Evolutionary conservation across 2,888 invertebrate genomes (phyloP).

Genomic region (Cerastis leucographa): DNA sequence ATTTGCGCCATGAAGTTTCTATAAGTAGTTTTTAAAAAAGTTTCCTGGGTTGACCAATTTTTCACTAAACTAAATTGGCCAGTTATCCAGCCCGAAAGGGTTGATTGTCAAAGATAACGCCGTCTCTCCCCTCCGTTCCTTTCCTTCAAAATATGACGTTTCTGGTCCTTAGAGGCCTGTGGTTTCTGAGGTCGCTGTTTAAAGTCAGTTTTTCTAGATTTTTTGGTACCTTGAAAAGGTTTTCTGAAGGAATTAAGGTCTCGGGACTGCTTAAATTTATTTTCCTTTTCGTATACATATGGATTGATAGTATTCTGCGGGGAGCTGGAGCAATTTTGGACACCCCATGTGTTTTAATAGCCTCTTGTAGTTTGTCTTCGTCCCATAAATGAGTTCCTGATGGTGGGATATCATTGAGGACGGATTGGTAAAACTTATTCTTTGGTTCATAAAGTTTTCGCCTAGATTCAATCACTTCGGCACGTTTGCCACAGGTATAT

Average conservation of each 20-base stretch:
- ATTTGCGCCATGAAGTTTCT: constrained; percentile 6
- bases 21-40: constrained; percentile 3
- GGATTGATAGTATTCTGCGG: background rate
- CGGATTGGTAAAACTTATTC: background rate
- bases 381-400: background rate
- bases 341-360: background rate
- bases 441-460: background rate
- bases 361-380: background rate
- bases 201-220: background rate
- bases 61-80: constrained; percentile 7
- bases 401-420: background rate
- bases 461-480: no score
- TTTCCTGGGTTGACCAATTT: background rate
- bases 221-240: background rate
- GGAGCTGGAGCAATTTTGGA: background rate
- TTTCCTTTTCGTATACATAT: background rate
- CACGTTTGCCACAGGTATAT: constrained; percentile 7
- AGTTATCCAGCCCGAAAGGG: constrained; percentile 14
- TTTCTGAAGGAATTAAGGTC: constrained; percentile 2
- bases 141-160: no score
- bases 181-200: no score
- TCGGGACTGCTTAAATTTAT: background rate
- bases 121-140: no score
- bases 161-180: no score
- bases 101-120: no score